Base-by-base conservation (phyloP, 2,888 invertebrate species). In the Amblyjoppa proteus region DNA sequence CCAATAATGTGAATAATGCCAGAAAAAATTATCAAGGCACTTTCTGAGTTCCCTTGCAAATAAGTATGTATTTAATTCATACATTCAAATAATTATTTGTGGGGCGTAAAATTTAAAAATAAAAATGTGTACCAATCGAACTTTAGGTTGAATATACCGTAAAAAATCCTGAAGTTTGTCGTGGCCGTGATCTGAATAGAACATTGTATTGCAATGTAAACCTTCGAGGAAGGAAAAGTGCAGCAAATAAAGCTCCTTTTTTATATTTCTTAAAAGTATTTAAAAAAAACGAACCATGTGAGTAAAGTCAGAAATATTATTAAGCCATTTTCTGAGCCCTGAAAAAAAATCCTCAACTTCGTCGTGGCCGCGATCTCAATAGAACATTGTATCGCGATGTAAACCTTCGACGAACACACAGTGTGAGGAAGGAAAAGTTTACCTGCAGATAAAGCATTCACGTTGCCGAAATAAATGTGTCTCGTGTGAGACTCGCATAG, bases 181-280 rank as follows among this genome's bases (percentile, higher is more conserved):
- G n/a, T 75, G 75, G 68, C 75, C 75, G 58, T 75, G 75, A 81
- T 81, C 81, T 45, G 25, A 69, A 75, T 69, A 45, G 56, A 34
- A 64, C 49, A 69, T 75, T 28, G 25, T 51, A 49, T 45, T 16
- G 58, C 58, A 20, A 45, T 45, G 70, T 61, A 38, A 71, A 77
- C 58, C 74, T 75, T 56, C 11, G 58, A 11, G 58, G 34, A 34
- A 28, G 28, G 34, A 75, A 76, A 80, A 70, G 69, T 75, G 79
- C 31, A 53, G 31, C 45, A 71, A 64, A 76, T 74, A 75, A 75
- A 64, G 13, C 38, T 20, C 20, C 20, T 20, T 20, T 20, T 20
- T 20, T 20, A 20, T 20, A 20, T 20, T 20, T 20, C 20, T 20
- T 20, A 20, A 20, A 20, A 20, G 20, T 20, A 20, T 20, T 20